Evolutionary conservation across 2,888 invertebrate species (phyloP), one percentile per base, ranked within the genome.

Genomic region (Ornithoptera alexandrae): DNA sequence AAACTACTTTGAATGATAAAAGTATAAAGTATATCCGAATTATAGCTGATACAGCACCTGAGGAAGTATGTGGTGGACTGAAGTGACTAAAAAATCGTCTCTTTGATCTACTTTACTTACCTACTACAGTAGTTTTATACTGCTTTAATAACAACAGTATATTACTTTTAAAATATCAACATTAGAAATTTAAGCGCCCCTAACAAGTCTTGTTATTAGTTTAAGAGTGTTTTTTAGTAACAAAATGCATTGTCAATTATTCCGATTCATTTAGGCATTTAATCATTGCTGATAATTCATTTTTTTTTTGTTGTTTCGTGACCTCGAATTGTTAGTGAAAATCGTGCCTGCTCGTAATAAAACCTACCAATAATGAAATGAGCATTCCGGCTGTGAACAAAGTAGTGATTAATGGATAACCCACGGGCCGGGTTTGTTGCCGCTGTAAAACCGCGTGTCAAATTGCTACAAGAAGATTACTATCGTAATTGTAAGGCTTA

Each of bases 331-430:
- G 46, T n/a, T 64, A 17, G n/a, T 36, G 24, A 17, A 36, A 50
- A 59, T 66, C 66, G 66, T 66, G 66, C 30, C 24, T 39, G 15
- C 50, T 50, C 66, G 59, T 66, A 66, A 66, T 66, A 66, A 66
- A 66, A 60, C 50, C 66, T 15, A 60, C 66, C 66, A 66, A 59
- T 66, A 66, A 60, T 46, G 50, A 50, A 66, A 66, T 66, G 59
- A 66, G 58, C 66, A 65, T 65, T 66, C 59, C 17, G 58, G 60
- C 66, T 59, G 22, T 66, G 18, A 59, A 46, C 59, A 66, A 66
- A 66, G 50, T 59, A 60, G 50, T 66, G 66, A 66, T 60, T 66
- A 66, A 66, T 66, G 59, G 65, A 66, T 50, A 60, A 36, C 59
- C 42, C 59, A 66, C n/a, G 20, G 30, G n/a, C 60, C 46, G 50